These are phyloP conservation scores for Mystacornis crossleyi DNA, from an alignment of 2,113 vertebrate genomes.

Conservation along the genomic window DNA sequence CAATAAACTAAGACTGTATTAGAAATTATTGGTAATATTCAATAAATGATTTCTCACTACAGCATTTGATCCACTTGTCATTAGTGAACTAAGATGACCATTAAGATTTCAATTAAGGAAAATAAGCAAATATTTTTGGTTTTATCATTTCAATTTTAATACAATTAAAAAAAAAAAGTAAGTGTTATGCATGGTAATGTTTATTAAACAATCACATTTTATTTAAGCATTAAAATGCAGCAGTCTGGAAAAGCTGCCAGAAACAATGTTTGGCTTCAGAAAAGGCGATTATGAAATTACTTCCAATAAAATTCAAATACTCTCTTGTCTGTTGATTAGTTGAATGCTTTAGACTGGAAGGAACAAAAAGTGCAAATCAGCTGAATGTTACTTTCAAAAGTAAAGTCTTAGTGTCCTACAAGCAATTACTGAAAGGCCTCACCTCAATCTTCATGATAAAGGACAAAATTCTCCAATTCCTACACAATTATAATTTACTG, in stretches of 20 bases:
- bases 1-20: not conserved
- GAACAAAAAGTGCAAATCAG: constrained; percentile 65
- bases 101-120: constrained; percentile 49
- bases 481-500: constrained; percentile 43
- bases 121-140: constrained; percentile 51
- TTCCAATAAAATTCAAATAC: constrained; percentile 53
- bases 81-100: not conserved
- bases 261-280: constrained; percentile 71
- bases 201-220: constrained; percentile 73
- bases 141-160: constrained; percentile 69
- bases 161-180: constrained; percentile 61
- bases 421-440: constrained; percentile 58
- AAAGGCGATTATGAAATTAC: constrained; percentile 65
- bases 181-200: constrained; percentile 64
- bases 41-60: not conserved
- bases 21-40: not conserved
- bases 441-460: constrained; percentile 48
- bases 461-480: constrained; percentile 35
- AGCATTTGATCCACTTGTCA: not conserved
- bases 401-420: constrained; percentile 63
- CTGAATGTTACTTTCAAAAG: constrained; percentile 37
- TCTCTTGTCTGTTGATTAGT: constrained; percentile 63
- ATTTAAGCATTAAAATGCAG: constrained; percentile 69
- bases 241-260: constrained; percentile 63
- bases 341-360: constrained; percentile 64